These are phyloP conservation scores for Tigriopus californicus DNA, from an alignment of 2,888 invertebrate genomes.

Conservation along the genomic window DNA sequence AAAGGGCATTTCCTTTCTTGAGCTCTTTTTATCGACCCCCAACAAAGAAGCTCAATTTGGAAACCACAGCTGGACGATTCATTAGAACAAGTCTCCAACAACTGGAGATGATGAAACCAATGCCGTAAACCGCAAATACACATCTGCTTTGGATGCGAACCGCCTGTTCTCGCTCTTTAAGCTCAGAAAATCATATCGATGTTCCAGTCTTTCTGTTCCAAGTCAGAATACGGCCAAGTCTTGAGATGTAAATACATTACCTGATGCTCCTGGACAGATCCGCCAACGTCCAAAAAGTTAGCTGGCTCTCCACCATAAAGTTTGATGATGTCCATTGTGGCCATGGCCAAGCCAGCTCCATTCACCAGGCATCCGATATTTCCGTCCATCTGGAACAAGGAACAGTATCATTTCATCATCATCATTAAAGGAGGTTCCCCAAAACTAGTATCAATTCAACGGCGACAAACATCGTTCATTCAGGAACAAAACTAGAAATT, in stretches of 20 bases:
- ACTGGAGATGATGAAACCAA: not conserved
- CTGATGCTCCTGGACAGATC: conserved; percentile 82
- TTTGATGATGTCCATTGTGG: conserved; percentile 98
- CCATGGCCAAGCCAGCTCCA: conserved; percentile 98
- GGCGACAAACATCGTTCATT: too few species aligned
- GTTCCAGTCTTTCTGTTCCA: conserved; percentile 16
- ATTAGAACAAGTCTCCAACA: too few species aligned
- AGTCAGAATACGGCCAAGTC: not conserved
- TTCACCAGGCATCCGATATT: conserved; percentile 93
- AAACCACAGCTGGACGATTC: too few species aligned
- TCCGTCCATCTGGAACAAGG: conserved; percentile 53
- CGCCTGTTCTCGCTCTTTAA: not conserved
- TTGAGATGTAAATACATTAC: conserved; percentile 32
- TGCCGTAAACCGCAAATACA: too few species aligned
- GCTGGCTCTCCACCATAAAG: conserved; percentile 89
- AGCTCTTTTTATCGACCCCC: too few species aligned
- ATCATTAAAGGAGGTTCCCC: too few species aligned
- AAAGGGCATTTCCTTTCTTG: too few species aligned
- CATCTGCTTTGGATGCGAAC: not conserved
- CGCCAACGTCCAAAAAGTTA: conserved; percentile 95
- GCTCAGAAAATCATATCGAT: too few species aligned
- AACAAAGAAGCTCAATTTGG: too few species aligned
- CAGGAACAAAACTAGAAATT: too few species aligned
- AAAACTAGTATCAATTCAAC: too few species aligned
- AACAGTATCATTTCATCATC: conserved; percentile 26